Evolutionary conservation across 2,113 vertebrate species (phyloP).

Genomic region (Gallinago media): DNA sequence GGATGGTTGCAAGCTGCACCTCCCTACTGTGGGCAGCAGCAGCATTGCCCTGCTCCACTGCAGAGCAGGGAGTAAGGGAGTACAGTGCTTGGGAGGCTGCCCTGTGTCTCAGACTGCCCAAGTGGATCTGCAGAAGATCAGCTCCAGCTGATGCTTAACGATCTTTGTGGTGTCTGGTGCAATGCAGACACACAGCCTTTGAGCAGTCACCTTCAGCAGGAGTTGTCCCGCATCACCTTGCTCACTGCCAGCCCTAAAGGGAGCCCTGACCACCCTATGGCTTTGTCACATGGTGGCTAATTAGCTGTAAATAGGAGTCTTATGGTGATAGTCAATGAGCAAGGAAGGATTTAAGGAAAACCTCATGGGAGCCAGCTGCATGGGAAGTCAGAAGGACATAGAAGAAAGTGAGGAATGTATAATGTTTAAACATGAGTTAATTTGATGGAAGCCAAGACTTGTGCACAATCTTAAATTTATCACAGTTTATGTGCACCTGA

Average conservation of each 20-base stretch:
- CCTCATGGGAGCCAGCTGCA: neutral
- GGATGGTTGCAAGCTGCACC: neutral
- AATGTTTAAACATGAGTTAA: neutral
- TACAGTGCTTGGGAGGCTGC: too few relatives aligned
- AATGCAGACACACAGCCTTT: neutral
- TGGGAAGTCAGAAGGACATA: neutral
- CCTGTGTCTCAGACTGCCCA: neutral
- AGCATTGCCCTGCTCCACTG: neutral
- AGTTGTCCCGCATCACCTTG: neutral
- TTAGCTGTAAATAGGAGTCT: neutral
- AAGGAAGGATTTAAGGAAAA: neutral
- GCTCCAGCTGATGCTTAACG: neutral
- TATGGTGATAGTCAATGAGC: neutral
- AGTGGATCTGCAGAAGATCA: neutral
- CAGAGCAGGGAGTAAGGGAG: neutral
- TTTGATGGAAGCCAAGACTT: neutral
- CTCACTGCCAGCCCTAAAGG: neutral
- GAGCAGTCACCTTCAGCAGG: neutral
- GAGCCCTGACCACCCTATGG: neutral
- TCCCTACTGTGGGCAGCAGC: fast-evolving
- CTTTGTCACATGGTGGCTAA: neutral
- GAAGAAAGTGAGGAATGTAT: neutral
- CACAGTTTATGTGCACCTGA: neutral
- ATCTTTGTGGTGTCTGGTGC: neutral
- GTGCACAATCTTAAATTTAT: neutral